These are phyloP conservation scores for Eurytoma adleriae DNA, from an alignment of 2,888 invertebrate genomes.

Conservation along the genomic window DNA sequence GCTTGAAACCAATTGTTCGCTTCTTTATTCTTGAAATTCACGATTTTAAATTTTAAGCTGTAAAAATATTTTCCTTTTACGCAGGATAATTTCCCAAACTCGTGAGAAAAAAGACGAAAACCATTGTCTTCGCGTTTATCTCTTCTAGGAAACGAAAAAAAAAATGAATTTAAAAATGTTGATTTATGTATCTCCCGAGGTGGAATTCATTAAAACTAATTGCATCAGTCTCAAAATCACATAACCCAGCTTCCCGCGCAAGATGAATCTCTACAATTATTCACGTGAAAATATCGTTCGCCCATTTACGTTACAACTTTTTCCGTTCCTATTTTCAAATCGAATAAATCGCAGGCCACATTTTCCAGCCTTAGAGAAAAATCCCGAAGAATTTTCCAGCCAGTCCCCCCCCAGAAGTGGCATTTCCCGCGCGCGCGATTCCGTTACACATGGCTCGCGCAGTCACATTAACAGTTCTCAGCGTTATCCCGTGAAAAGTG, in stretches of 20 bases:
- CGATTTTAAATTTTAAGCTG: too few species aligned
- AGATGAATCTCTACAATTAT: too few species aligned
- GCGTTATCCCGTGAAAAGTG: conserved; percentile 1
- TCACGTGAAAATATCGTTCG: too few species aligned
- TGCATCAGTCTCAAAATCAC: background rate
- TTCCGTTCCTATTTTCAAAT: too few species aligned
- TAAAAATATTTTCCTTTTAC: background rate
- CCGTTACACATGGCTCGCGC: background rate
- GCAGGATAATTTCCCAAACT: background rate
- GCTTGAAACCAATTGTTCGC: too few species aligned
- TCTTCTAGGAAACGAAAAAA: background rate
- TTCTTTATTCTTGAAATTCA: too few species aligned
- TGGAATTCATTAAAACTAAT: background rate
- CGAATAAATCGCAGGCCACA: too few species aligned
- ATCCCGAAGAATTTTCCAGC: too few species aligned
- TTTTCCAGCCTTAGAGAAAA: too few species aligned
- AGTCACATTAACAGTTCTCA: conserved; percentile 11
- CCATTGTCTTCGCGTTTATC: background rate
- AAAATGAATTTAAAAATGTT: conserved; percentile 8
- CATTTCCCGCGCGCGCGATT: background rate
- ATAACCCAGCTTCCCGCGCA: too few species aligned
- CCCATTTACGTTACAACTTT: too few species aligned
- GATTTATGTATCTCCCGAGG: conserved; percentile 13
- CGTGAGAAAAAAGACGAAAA: conserved; percentile 10
- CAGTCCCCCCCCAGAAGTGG: too few species aligned